phyloP scores from a whole-genome alignment of 2,888 invertebrate species.

The Helicoverpa assulta region DNA sequence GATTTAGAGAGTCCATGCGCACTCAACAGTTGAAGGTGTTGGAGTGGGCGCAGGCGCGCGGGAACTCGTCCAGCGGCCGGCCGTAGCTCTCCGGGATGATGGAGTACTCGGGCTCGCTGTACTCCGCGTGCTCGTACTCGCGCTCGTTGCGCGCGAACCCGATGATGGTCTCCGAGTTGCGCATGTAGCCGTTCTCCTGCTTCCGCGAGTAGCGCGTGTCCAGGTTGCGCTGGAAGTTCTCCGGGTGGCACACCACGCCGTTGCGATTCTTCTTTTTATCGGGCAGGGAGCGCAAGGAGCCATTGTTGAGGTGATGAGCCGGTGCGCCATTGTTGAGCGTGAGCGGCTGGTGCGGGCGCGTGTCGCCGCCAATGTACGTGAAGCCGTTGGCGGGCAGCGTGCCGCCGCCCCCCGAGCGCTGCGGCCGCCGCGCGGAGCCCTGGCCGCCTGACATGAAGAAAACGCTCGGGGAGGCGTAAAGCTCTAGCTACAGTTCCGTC shows the following conservation, averaged over 20 bases:
- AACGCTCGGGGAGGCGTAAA: conserved; percentile 96
- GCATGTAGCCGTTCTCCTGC: conserved; percentile 88
- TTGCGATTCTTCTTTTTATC: conserved; percentile 87
- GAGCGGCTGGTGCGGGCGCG: conserved; percentile 87
- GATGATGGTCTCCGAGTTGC: conserved; percentile 85
- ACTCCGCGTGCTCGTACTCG: conserved; percentile 77
- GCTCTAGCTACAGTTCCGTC: conserved; percentile 98
- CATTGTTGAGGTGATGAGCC: conserved; percentile 87
- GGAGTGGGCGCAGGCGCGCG: conserved; percentile 85
- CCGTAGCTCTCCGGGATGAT: conserved; percentile 85
- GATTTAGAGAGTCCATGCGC: conserved; percentile 77
- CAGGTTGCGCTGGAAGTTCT: conserved; percentile 88
- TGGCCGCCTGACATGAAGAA: conserved; percentile 93
- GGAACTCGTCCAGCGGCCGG: conserved; percentile 77
- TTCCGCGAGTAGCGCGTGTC: conserved; percentile 87
- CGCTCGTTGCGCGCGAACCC: conserved; percentile 83
- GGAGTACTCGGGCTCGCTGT: conserved; percentile 89
- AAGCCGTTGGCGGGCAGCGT: conserved; percentile 93
- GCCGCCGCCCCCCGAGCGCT: conserved; percentile 89
- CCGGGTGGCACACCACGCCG: conserved; percentile 85
- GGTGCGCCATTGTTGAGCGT: conserved; percentile 89
- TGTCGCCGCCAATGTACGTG: conserved; percentile 93
- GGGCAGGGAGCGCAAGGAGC: conserved; percentile 86
- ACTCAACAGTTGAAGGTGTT: conserved; percentile 90
- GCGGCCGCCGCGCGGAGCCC: conserved; percentile 87